Base-by-base conservation (phyloP, 2,888 invertebrate genomes). In the Drosophila mimica region DNA sequence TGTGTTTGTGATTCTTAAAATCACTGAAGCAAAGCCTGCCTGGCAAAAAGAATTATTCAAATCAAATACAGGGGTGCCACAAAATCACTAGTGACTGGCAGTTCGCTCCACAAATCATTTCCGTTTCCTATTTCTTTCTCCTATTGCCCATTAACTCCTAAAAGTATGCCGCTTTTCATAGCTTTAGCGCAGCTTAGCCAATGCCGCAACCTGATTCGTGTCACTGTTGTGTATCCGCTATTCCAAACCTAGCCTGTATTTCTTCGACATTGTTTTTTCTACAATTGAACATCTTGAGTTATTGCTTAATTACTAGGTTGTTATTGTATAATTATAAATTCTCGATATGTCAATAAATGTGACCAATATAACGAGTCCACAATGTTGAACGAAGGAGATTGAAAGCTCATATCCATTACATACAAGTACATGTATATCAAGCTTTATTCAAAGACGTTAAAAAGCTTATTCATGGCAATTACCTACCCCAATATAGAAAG, bases 11-110 rank as follows among this genome's bases (percentile, higher is more conserved):
- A 28, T 60, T 57, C 2, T 20, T 51, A 0, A 25, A 5, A 28
- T 7, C 31, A 2, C 40, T 46, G 59, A 43, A 13, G 20, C 67
- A 78, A 33, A 46, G 77, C 76, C 72, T 80, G 62, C 64, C 40
- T 3, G 36, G 52, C 15, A 20, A n/a, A 28, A 20, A 31, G 17
- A 46, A 25, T 2, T 34, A 4, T 17, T 5, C 13, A 34, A 25
- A 5, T 5, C 5, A 17, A 53, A 34, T 25, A 25, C 5, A 17
- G 9, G 0, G 34, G 0, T 49, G 25, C 49, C 11, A 1, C 13
- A 53, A 34, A 53, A 53, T 4, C 17, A 13, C 4, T 20, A 4
- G 13, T n/a, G 9, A 6, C 30, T 11, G 6, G 6, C 11, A n/a
- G 51, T 46, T 25, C 7, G 7, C 2, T 8, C 15, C 15, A 4